phyloP scores from a whole-genome alignment of 2,888 invertebrate genomes.

The Selenia dentaria region DNA sequence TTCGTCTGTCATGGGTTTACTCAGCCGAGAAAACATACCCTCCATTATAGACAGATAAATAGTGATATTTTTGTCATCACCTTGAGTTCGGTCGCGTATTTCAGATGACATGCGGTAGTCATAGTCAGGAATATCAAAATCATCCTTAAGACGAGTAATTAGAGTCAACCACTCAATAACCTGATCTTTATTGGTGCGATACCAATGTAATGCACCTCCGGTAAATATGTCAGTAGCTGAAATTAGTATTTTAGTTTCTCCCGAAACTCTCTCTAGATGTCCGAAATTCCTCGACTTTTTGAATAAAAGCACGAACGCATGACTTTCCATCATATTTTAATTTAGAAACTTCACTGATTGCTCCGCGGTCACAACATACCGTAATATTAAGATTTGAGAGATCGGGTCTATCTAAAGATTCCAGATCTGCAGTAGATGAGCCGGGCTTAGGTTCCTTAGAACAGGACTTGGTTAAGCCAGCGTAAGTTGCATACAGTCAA shows the following conservation, averaged over 20 bases:
- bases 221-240: slow-evolving; percentile 17
- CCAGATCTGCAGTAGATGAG: no score
- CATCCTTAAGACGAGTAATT: slow-evolving; percentile 12
- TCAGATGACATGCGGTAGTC: slow-evolving; percentile 25
- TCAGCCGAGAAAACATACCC: slow-evolving; percentile 30
- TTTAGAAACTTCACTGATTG: slow-evolving; percentile 1
- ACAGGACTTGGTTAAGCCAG: no score
- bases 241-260: slow-evolving; percentile 10
- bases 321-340: slow-evolving; percentile 17
- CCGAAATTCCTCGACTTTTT: slow-evolving; percentile 18
- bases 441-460: no score
- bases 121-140: slow-evolving; percentile 27
- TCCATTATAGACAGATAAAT: slow-evolving; percentile 35
- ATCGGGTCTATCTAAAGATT: no score
- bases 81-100: slow-evolving; percentile 31
- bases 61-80: slow-evolving; percentile 30
- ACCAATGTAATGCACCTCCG: slow-evolving; percentile 20
- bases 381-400: background rate
- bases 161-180: background rate
- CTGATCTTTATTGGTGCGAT: background rate
- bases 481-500: no score
- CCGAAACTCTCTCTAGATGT: slow-evolving; percentile 8
- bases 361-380: slow-evolving; percentile 12
- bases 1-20: slow-evolving; percentile 20
- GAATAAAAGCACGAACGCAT: slow-evolving; percentile 24